Evolutionary conservation across 2,888 invertebrate species (phyloP).

Genomic region (Tholera decimalis): DNA sequence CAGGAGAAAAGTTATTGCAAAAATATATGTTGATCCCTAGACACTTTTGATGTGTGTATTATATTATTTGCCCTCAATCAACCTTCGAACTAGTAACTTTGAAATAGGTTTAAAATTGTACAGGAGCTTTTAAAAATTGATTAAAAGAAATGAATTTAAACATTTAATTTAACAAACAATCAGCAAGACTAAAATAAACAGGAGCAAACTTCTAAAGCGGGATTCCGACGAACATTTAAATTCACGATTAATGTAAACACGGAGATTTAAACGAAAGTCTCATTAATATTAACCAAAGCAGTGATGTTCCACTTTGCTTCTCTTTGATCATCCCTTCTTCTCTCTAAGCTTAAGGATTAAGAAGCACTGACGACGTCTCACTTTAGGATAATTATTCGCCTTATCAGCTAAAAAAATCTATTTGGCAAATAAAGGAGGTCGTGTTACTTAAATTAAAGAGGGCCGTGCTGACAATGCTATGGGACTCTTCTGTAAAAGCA

Average conservation of each 20-base stretch:
- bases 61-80: not conserved
- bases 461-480: slow-evolving; percentile 22
- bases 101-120: not conserved
- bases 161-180: slow-evolving; percentile 13
- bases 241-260: slow-evolving; percentile 88
- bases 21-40: too few relatives aligned
- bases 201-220: slow-evolving; percentile 49
- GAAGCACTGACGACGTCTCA: slow-evolving; percentile 80
- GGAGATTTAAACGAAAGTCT: slow-evolving; percentile 80
- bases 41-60: not conserved
- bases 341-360: slow-evolving; percentile 83
- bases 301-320: slow-evolving; percentile 80
- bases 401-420: slow-evolving; percentile 84
- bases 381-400: slow-evolving; percentile 87
- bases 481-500: not conserved
- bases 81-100: not conserved
- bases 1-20: too few relatives aligned
- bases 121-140: not conserved
- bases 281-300: slow-evolving; percentile 88
- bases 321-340: slow-evolving; percentile 83
- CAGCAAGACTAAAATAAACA: slow-evolving; percentile 25
- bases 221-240: slow-evolving; percentile 71
- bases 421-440: slow-evolving; percentile 70
- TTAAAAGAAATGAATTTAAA: slow-evolving; percentile 3
- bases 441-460: slow-evolving; percentile 53